Percentiles rank a stretch among this genome's conserved stretches.
These are phyloP conservation scores for Ooceraea biroi DNA, from an alignment of 1,140 invertebrate species.

Conservation along the genomic window DNA sequence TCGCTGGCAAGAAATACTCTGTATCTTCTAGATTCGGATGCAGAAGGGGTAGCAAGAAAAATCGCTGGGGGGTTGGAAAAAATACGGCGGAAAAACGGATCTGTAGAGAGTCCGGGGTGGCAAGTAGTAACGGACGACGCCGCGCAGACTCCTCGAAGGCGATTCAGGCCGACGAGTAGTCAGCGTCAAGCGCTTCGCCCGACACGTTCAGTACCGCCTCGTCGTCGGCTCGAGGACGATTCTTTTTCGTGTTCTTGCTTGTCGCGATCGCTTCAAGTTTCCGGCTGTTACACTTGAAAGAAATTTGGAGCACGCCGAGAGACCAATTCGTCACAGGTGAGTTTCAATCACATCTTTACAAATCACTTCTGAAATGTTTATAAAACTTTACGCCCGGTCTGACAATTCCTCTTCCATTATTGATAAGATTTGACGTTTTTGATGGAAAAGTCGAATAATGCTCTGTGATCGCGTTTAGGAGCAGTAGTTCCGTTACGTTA, in stretches of 20 bases:
- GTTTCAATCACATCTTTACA: constrained; percentile 10
- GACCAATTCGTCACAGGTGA: constrained; percentile 36
- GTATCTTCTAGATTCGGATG: neutral
- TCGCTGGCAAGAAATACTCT: neutral
- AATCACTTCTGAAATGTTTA: neutral
- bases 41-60: neutral
- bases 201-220: constrained; percentile 60
- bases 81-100: neutral
- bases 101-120: neutral
- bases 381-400: neutral
- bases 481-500: constrained; percentile 12
- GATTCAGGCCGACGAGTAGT: constrained; percentile 44
- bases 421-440: neutral
- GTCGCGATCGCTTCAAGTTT: constrained; percentile 9
- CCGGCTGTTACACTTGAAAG: neutral
- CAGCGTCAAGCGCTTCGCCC: constrained; percentile 38
- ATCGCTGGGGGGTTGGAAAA: neutral
- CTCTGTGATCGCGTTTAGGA: neutral
- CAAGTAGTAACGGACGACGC: constrained; percentile 32
- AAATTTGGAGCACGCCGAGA: too few relatives aligned
- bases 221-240: constrained; percentile 21
- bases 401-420: neutral
- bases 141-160: constrained; percentile 53
- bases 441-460: too few relatives aligned
- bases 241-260: neutral